Evolutionary conservation across 2,888 invertebrate species (phyloP), one percentile per base, ranked within the genome.

Genomic region (Dendrolimus pini): DNA sequence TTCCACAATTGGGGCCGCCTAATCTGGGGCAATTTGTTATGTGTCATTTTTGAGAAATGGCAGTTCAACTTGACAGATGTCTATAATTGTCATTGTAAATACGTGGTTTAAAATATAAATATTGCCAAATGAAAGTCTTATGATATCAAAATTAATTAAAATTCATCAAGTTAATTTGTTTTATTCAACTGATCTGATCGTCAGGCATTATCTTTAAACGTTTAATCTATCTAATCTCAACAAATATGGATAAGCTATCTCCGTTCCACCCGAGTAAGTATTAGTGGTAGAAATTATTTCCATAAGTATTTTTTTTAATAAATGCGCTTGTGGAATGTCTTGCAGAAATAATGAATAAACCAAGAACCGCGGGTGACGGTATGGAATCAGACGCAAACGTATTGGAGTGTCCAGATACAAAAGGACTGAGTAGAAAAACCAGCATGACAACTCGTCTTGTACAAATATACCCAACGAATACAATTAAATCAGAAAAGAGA

Each of bases 361-460:
- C 82, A 55, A 80, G 95, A 65, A 95, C 95, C 0, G 93, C 94
- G 59, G 96, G 96, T 0, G 96, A 96, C 90, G 95, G 96, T 58
- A 95, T 95, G 95, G 95, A 95, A 81, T 93, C 93, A 60, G 83
- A 92, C 64, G 84, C 71, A 67, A 74, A 66, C 61, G 70, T 68
- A 64, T 75, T 67, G 53, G 85, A 84, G 70, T 69, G 71, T 41
- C 60, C 55, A 13, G 47, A 47, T 47, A 6, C 47, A 47, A 47
- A 47, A 12, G 47, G 47, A 12, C 64, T 59, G n/a, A 75, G 72
- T 66, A 68, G 62, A 67, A 47, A 47, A 47, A 12, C 2, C 47
- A 47, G 47, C 12, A 61, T 78, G 42, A 75, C 82, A 52, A 72
- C 76, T 9, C 80, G 87, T 9, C 74, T 90, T 8, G 76, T 89